These are phyloP conservation scores for Apis laboriosa DNA, from an alignment of 1,140 invertebrate genomes.

Conservation along the genomic window DNA sequence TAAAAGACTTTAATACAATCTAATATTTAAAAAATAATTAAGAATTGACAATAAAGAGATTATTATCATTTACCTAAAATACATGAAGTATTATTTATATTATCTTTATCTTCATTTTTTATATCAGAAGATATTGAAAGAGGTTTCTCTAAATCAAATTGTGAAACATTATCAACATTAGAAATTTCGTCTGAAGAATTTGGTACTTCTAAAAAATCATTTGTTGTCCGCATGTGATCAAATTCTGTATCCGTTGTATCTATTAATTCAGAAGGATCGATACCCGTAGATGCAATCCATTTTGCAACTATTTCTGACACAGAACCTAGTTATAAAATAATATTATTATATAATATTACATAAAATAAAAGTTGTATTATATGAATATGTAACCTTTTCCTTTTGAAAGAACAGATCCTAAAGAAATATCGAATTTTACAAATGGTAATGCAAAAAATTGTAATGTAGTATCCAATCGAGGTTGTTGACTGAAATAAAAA, in stretches of 20 bases:
- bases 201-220: conserved; percentile 60
- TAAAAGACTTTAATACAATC: background rate
- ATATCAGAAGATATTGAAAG: conserved; percentile 62
- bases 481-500: conserved; percentile 70
- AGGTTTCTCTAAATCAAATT: conserved; percentile 55
- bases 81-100: conserved; percentile 61
- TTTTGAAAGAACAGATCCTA: conserved; percentile 87
- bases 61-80: conserved; percentile 64
- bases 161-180: conserved; percentile 54
- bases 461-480: conserved; percentile 66
- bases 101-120: conserved; percentile 64
- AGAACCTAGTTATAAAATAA: conserved; percentile 80
- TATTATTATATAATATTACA: too few relatives aligned
- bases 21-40: background rate
- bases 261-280: conserved; percentile 83
- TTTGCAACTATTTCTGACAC: conserved; percentile 91
- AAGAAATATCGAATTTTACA: conserved; percentile 85
- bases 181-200: conserved; percentile 66
- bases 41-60: background rate
- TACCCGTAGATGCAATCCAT: conserved; percentile 87
- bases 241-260: conserved; percentile 77
- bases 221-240: conserved; percentile 64
- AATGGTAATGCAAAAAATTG: conserved; percentile 81
- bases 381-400: conserved; percentile 84
- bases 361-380: conserved; percentile 9